phyloP scores from a whole-genome alignment of 2,113 vertebrate genomes.

The Zosterops hypoxanthus region DNA sequence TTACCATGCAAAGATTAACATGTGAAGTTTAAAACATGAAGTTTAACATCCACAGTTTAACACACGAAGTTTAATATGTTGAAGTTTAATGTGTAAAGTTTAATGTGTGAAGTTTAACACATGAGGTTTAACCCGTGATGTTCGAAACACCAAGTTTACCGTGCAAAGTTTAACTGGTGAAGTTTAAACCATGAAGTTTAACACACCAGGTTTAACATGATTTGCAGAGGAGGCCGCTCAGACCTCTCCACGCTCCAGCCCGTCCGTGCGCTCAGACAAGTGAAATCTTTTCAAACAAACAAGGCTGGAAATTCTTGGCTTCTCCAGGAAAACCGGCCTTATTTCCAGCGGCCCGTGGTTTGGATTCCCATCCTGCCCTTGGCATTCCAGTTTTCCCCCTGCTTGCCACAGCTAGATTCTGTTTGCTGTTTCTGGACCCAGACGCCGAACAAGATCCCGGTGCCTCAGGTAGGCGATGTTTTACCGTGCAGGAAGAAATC shows the following conservation, averaged over 20 bases:
- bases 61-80: neutral
- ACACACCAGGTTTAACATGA: neutral
- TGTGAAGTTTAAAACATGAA: neutral
- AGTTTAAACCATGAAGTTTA: neutral
- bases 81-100: neutral
- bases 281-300: conserved; percentile 66
- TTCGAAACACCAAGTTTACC: neutral
- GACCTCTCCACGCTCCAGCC: neutral
- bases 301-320: conserved; percentile 76
- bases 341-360: conserved; percentile 75
- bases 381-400: conserved; percentile 69
- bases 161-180: neutral
- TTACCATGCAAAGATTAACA: neutral
- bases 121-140: neutral
- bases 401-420: conserved; percentile 77
- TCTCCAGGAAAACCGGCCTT: conserved; percentile 55
- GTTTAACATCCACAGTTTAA: neutral
- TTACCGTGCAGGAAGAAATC: conserved; percentile 71
- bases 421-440: conserved; percentile 81
- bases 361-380: conserved; percentile 67
- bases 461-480: conserved; percentile 77
- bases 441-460: conserved; percentile 72
- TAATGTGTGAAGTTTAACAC: neutral
- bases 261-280: conserved; percentile 12
- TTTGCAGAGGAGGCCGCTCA: neutral